Conservation (phyloP, 1,140 invertebrate genomes). For the Drosophila insularis region DNA sequence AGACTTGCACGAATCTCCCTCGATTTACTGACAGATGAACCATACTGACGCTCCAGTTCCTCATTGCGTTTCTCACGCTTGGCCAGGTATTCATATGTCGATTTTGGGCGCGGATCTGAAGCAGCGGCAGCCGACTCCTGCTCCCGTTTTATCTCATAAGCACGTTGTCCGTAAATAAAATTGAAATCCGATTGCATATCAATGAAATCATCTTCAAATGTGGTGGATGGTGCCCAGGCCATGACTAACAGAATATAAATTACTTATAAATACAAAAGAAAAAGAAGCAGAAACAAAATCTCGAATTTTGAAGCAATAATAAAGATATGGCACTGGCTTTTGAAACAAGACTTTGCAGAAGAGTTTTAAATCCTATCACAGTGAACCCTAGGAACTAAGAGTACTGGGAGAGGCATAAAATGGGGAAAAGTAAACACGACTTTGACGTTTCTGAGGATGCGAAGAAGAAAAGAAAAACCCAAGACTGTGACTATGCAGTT, state of each 20-base stretch:
- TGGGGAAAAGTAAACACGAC: neutral
- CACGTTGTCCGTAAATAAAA: conserved; percentile 51
- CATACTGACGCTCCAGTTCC: conserved; percentile 13
- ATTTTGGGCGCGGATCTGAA: conserved; percentile 40
- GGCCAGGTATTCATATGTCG: conserved; percentile 41
- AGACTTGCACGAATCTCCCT: conserved; percentile 42
- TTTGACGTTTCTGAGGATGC: neutral
- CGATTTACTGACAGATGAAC: neutral
- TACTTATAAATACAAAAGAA: neutral
- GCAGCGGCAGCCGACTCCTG: conserved; percentile 8
- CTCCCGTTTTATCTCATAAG: conserved; percentile 34
- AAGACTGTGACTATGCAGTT: neutral
- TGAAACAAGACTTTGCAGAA: too few species aligned
- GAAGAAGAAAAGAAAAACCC: neutral
- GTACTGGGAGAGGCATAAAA: neutral
- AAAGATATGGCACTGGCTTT: neutral
- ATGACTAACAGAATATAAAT: conserved; percentile 34
- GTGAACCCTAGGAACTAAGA: neutral
- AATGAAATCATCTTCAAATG: conserved; percentile 72
- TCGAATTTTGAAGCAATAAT: conserved; percentile 11
- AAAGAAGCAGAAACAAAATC: neutral
- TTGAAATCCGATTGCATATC: conserved; percentile 53
- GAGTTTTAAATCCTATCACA: neutral
- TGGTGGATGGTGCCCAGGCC: conserved; percentile 64
- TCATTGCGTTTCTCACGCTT: conserved; percentile 29